These are phyloP conservation scores for Epiblema foenella DNA, from an alignment of 2,888 invertebrate genomes.

Conservation along the genomic window DNA sequence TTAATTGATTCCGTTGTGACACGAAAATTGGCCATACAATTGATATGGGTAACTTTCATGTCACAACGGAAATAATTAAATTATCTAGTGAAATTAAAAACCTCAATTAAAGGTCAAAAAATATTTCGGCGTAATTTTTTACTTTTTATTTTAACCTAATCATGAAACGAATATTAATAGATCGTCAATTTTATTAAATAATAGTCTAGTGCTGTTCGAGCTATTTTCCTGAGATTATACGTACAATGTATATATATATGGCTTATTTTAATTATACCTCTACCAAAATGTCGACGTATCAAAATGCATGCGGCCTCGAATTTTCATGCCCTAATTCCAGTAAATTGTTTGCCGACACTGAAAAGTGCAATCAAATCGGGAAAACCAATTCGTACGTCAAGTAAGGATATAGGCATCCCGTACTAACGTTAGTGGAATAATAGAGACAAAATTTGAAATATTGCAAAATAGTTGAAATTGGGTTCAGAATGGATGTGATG, in stretches of 20 bases:
- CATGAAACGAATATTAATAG: too few relatives aligned
- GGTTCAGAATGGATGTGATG: conserved; percentile 19
- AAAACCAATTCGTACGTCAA: conserved; percentile 21
- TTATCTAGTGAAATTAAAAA: too few relatives aligned
- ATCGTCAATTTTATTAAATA: too few relatives aligned
- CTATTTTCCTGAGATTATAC: neutral
- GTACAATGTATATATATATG: neutral
- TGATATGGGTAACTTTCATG: too few relatives aligned
- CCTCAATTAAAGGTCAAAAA: too few relatives aligned
- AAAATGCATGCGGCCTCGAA: conserved; percentile 35
- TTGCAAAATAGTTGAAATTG: neutral
- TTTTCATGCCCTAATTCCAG: conserved; percentile 43
- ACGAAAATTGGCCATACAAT: too few relatives aligned
- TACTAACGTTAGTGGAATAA: conserved; percentile 8
- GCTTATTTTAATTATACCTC: conserved; percentile 4
- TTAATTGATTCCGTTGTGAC: too few relatives aligned
- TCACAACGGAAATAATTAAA: too few relatives aligned
- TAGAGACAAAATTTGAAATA: conserved; percentile 19
- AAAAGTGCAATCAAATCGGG: conserved; percentile 1
- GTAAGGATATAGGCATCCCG: conserved; percentile 9
- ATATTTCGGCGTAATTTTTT: too few relatives aligned
- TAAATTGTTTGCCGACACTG: conserved; percentile 38
- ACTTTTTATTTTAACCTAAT: too few relatives aligned
- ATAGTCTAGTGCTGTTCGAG: neutral
- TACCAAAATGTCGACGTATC: conserved; percentile 24